Evolutionary conservation across 2,797 vertebrate species (phyloP), one percentile per base, ranked within the genome.

Genomic region (Takifugu rubripes): DNA sequence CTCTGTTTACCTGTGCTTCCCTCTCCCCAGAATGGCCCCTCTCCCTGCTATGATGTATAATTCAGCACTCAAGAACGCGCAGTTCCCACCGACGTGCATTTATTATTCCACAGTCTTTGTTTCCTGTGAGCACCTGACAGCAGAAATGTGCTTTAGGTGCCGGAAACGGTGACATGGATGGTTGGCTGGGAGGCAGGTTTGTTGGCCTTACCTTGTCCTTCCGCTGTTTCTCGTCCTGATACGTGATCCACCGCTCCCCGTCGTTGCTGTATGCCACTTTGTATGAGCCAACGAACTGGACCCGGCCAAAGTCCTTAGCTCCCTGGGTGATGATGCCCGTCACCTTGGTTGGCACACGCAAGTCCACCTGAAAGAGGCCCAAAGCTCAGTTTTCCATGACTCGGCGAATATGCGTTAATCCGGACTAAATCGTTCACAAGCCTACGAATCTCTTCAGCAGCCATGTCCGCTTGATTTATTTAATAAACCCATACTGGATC

Each of bases 251-350:
- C 72, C 92, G 91, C 51, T 94, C 91, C 16, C 96, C 96, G 2
- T 98, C 94, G 3, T 94, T 94, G 76, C 97, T 98, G 82, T 94
- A 98, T 1, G 97, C 96, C 53, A 99, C 76, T 87, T 99, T 99
- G 90, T 99, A 99, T 14, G 97, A 99, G 17, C 97, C 96, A 7
- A 99, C 96, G 52, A 99, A 99, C 64, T 99, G 97, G 59, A 99
- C 93, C 0, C 98, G 97, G 56, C 97, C 97, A 67, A 99, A 99
- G 90, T 99, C 96, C 88, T 98, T 99, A 5, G 97, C 97, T 86
- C 97, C 96, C 87, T 99, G 97, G 78, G 96, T 99, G 82, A 99
- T 99, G 69, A 99, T 88, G 27, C 96, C 97, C 7, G 97, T 98
- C 74, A 99, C 92, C 91, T 97, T 99, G 49, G 95, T 97, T 15